Conservation (phyloP, 2,888 invertebrate genomes). For the Tridacna crocea region DNA sequence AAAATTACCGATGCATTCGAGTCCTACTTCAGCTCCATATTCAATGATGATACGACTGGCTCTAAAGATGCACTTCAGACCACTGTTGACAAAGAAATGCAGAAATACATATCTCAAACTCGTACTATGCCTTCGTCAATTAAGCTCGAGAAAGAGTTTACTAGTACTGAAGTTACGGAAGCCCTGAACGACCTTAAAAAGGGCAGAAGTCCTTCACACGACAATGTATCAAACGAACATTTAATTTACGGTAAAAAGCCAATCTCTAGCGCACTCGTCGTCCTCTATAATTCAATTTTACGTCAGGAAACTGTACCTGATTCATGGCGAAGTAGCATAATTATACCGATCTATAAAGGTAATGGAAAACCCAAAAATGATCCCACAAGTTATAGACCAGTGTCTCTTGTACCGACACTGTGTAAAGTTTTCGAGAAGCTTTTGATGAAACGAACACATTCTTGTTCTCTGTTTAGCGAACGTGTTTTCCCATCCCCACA, state of each 20-base stretch:
- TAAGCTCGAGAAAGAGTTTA: not conserved
- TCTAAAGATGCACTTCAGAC: not conserved
- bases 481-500: slow-evolving; percentile 31
- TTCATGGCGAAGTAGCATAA: slow-evolving; percentile 30
- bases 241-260: slow-evolving; percentile 23
- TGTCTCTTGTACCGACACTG: slow-evolving; percentile 31
- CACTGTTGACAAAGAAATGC: not conserved
- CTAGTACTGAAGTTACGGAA: slow-evolving; percentile 12
- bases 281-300: slow-evolving; percentile 13
- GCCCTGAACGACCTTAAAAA: not conserved
- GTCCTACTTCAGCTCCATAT: slow-evolving; percentile 8
- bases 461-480: not conserved
- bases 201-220: slow-evolving; percentile 31
- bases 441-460: slow-evolving; percentile 13
- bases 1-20: slow-evolving; percentile 12
- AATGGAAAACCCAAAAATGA: slow-evolving; percentile 31
- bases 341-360: slow-evolving; percentile 42
- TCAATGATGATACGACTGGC: slow-evolving; percentile 4
- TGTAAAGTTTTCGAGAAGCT: slow-evolving; percentile 41
- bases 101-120: not conserved
- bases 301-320: slow-evolving; percentile 20
- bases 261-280: not conserved
- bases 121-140: not conserved
- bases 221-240: slow-evolving; percentile 28
- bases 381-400: slow-evolving; percentile 38